Evolutionary conservation across 2,888 invertebrate species (phyloP), one percentile per base, ranked within the genome.

Genomic region (Deilephila elpenor): DNA sequence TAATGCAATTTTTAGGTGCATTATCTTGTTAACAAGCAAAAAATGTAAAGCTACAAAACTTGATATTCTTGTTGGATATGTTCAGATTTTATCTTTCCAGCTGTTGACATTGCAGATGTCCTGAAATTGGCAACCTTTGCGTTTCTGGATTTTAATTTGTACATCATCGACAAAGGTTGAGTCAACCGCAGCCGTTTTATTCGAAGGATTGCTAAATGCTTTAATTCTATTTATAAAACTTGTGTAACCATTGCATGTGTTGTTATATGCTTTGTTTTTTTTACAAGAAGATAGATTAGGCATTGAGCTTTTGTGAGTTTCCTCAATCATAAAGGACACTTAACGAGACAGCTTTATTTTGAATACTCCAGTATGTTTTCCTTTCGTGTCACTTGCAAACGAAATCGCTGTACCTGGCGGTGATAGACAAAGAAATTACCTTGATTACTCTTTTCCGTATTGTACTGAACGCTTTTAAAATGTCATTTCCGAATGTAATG

Each of bases 191-290:
- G n/a, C 20, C 20, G 44, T 20, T 34, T 34, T n/a, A 37, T 64
- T 37, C n/a, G n/a, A 67, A 44, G n/a, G 44, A 25, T 44, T 25
- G 7, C 64, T 44, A 25, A 44, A 64, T 64, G 34, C 37, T n/a
- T n/a, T 37, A 64, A 37, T 37, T 6, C 34, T 64, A 64, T 64
- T 44, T 67, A 44, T 67, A 44, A 37, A 67, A 44, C 64, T 44
- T 67, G 20, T 44, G 44, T 17, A 67, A 67, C 20, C 5, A 1
- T 44, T 44, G 64, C 44, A 67, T 5, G n/a, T n/a, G 0, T 56
- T 56, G 56, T 0, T 56, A n/a, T 56, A 56, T 56, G n/a, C 17
- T 56, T 17, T 56, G 19, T n/a, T 56, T 11, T 44, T 44, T 44
- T 44, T 8, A 44, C 8, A 11, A 44, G 0, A 44, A 44, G 11